Base-by-base conservation (phyloP, 2,888 invertebrate genomes). In the Microctonus hyperodae region DNA sequence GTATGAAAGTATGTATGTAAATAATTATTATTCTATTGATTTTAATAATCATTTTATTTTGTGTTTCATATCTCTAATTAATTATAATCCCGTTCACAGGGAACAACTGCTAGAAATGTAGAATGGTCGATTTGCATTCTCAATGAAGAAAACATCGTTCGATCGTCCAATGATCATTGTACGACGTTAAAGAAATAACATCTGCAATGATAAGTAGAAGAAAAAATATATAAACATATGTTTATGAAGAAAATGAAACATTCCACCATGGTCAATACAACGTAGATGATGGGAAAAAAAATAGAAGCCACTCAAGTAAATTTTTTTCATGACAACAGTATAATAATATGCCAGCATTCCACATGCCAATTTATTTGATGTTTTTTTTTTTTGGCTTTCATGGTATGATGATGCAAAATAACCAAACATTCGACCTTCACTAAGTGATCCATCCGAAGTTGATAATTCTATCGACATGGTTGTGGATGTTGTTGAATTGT, bases 381-480 rank as follows among this genome's bases (percentile, higher is more conserved):
- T 35, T 35, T 35, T 35, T 35, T 44, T 44, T 68, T n/a, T 72
- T 74, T 61, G 53, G n/a, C n/a, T 57, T 66, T 13, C 22, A n/a
- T 51, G 10, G 5, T 10, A 51, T 51, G 51, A 23, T 23, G 51
- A 23, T 23, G 22, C 51, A 51, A 51, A 51, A 25, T 51, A 51
- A 51, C 51, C 23, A 51, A 51, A 51, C 51, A 25, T 23, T 51
- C 51, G 51, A 51, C 51, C 51, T 51, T 51, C 51, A n/a, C 51
- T 51, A 23, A 51, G 2, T 9, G 25, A 2, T 23, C 25, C 25
- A 51, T 51, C 51, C 51, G n/a, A 51, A 51, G 51, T 5, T 25
- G 25, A 51, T 5, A 23, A 51, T 25, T 25, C 23, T 23, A 91
- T 88, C 77, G 88, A 87, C 22, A 91, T 88, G 58, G 85, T 86